Percentiles rank a stretch among this genome's conserved stretches.
Conservation (phyloP, 1,140 invertebrate species). For the Drosophila tropicalis region DNA sequence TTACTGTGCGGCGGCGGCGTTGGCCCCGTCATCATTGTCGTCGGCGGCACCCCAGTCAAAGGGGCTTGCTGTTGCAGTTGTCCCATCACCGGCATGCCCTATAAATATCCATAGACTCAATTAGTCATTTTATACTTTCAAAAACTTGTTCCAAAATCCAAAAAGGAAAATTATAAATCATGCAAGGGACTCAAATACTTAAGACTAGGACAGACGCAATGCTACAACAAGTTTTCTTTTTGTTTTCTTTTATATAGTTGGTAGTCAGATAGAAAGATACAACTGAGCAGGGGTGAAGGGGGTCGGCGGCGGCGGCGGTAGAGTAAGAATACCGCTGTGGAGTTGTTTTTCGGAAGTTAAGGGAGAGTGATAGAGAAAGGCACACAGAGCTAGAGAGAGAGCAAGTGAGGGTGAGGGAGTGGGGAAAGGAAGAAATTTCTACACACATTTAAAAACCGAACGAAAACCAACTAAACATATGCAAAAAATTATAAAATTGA, state of each 20-base stretch:
- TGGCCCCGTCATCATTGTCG: constrained; percentile 82
- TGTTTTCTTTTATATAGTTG: constrained; percentile 17
- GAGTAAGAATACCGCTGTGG: not conserved
- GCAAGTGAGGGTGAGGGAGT: not conserved
- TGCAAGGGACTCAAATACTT: constrained; percentile 52
- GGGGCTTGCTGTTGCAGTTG: constrained; percentile 79
- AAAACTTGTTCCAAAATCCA: not conserved
- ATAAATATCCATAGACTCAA: constrained; percentile 43
- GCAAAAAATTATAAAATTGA: not conserved
- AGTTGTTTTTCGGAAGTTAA: not conserved
- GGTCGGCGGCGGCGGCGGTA: not conserved
- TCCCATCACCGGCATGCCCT: constrained; percentile 83
- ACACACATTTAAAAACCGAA: not conserved
- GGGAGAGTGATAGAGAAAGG: not conserved
- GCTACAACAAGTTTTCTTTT: constrained; percentile 40
- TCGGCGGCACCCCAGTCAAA: constrained; percentile 81
- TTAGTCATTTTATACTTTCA: not conserved
- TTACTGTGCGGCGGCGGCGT: constrained; percentile 76
- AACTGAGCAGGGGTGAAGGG: not conserved
- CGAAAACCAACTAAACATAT: constrained; percentile 2
- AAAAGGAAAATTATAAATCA: constrained; percentile 35
- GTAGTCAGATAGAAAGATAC: constrained; percentile 8
- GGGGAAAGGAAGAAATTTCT: not conserved
- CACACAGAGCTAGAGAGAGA: constrained; percentile 13
- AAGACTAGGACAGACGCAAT: constrained; percentile 57